Percentiles rank a stretch among this genome's conserved stretches.
Conservation (phyloP, 2,888 invertebrate species). For the Adelphocoris suturalis region DNA sequence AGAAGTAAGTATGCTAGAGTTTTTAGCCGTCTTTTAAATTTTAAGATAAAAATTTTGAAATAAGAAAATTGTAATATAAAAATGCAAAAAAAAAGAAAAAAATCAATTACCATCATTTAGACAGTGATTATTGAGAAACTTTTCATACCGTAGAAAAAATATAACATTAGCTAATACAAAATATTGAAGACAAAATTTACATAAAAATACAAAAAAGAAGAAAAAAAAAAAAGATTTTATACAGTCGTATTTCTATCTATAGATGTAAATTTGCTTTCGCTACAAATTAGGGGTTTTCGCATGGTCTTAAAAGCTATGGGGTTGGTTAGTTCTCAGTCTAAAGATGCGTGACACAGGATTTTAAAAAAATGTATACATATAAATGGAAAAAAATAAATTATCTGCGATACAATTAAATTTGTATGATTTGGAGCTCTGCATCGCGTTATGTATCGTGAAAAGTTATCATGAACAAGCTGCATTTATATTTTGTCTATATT, state of each 20-base stretch:
- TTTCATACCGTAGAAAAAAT: conserved; percentile 57
- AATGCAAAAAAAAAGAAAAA: conserved; percentile 35
- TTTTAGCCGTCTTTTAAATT: conserved; percentile 74
- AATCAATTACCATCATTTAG: conserved; percentile 63
- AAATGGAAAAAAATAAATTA: neutral
- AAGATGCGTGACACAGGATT: neutral
- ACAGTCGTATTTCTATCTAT: conserved; percentile 74
- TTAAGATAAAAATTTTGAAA: conserved; percentile 64
- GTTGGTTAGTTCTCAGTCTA: neutral
- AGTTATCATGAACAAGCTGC: neutral
- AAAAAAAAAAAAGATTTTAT: conserved; percentile 70
- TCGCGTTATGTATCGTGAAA: neutral
- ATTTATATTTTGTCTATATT: neutral
- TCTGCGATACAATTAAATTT: neutral
- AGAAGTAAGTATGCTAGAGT: conserved; percentile 72
- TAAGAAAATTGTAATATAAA: neutral
- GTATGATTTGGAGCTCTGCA: too few relatives aligned
- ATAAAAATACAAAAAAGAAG: conserved; percentile 63
- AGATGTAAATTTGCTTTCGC: conserved; percentile 74
- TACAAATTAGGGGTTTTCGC: conserved; percentile 67
- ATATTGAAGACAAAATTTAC: conserved; percentile 45
- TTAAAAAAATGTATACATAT: neutral
- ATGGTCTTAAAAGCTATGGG: conserved; percentile 48
- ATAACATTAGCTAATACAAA: conserved; percentile 26
- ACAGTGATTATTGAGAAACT: conserved; percentile 39